Evolutionary conservation across 2,888 invertebrate species (phyloP), one percentile per base, ranked within the genome.

Genomic region (Mythimna vitellina): DNA sequence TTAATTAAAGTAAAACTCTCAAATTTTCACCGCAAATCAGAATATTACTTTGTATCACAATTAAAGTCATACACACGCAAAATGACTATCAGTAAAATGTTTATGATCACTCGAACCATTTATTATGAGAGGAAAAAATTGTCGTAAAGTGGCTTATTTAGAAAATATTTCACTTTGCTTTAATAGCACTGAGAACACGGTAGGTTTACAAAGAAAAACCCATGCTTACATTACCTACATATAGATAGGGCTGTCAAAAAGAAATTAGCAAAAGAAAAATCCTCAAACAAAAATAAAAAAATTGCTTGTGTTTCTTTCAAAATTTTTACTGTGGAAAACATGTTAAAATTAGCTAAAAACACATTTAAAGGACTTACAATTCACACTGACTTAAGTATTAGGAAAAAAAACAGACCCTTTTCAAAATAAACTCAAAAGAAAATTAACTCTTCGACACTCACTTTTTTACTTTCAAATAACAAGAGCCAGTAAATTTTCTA

Each of bases 101-200:
- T 65, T 64, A 76, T 25, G 60, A 54, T 61, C 51, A 60, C 12
- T 69, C 49, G 29, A 73, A 61, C n/a, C 56, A 38, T 58, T 78
- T 56, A 56, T 46, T 54, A 56, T n/a, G 65, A 66, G 14, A 77
- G 65, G 65, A 68, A 77, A 78, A 64, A 65, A 38, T 38, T 68
- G 29, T 9, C 3, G 35, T 4, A 53, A 64, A 65, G 61, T 49
- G 10, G 46, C 71, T 25, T 71, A 71, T 84, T 82, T 82, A 71
- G 69, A 68, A 82, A 84, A 79, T 76, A 82, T 73, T 84, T 75
- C 58, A 69, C 70, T 74, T 71, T 42, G 58, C 25, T 73, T 67
- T 73, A 73, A 71, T 84, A 72, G 71, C 76, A 42, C n/a, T 10
- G 60, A 25, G 58, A 54, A 51, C 54, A 57, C 20, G 22, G 54